Conservation (phyloP, 2,888 invertebrate genomes). For the Diarsia dahlii region DNA sequence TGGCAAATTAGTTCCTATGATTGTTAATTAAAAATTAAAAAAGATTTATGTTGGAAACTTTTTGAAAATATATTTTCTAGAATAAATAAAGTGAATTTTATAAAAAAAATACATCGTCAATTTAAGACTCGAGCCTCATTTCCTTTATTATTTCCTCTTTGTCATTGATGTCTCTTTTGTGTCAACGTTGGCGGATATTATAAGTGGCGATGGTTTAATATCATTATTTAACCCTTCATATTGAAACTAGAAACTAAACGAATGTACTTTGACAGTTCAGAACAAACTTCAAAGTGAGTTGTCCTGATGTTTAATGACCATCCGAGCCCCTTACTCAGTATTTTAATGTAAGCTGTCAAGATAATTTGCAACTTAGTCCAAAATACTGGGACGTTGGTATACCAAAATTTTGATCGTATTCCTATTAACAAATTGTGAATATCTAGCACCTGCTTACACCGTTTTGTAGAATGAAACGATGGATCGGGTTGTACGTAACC, state of each 20-base stretch:
- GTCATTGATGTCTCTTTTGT: neutral
- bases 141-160: neutral
- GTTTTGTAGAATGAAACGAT: no score
- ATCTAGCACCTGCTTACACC: neutral
- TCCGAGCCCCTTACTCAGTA: neutral
- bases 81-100: no score
- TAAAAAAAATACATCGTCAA: no score
- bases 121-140: no score
- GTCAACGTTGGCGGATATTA: neutral
- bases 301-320: constrained; percentile 3
- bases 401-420: neutral
- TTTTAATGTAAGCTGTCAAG: constrained; percentile 17
- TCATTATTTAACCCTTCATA: neutral
- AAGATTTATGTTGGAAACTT: no score
- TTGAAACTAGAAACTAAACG: constrained; percentile 5
- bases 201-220: neutral
- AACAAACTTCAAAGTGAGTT: constrained; percentile 4
- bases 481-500: no score
- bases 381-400: neutral
- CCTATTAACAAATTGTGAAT: neutral
- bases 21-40: no score
- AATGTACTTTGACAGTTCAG: constrained; percentile 8
- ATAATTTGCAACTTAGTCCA: constrained; percentile 3
- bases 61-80: no score
- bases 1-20: no score